Evolutionary conservation across 2,113 vertebrate species (phyloP).

Genomic region (Thamnaconus septentrionalis): DNA sequence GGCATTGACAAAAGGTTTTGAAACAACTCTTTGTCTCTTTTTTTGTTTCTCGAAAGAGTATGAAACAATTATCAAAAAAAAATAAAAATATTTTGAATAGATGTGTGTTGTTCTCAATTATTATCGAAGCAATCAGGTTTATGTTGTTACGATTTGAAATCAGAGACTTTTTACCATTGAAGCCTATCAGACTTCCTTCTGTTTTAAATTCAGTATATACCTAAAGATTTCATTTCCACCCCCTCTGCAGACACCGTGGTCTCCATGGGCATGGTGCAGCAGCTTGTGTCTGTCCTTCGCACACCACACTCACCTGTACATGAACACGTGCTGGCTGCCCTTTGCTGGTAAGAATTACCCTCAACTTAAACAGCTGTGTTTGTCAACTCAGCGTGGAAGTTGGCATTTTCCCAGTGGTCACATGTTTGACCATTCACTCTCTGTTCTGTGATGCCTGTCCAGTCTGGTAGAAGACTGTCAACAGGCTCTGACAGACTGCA

Average conservation of each 20-base stretch:
- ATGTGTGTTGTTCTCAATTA: too few relatives aligned
- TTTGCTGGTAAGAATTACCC: slow-evolving; percentile 81
- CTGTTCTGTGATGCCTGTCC: neutral
- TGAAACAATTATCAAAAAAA: too few relatives aligned
- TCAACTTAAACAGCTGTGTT: neutral
- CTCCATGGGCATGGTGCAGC: slow-evolving; percentile 92
- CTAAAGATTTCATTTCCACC: neutral
- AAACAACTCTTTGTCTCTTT: too few relatives aligned
- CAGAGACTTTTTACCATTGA: too few relatives aligned
- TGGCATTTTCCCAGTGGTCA: neutral
- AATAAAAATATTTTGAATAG: too few relatives aligned
- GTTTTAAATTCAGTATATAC: neutral
- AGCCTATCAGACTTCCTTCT: neutral
- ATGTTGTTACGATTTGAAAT: too few relatives aligned
- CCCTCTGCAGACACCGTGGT: slow-evolving; percentile 77
- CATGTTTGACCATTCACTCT: neutral
- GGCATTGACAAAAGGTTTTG: too few relatives aligned
- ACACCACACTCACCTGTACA: slow-evolving; percentile 74
- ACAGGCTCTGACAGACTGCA: slow-evolving; percentile 81
- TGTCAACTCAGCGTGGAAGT: neutral
- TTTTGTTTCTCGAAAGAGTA: too few relatives aligned
- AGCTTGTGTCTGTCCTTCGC: slow-evolving; percentile 80
- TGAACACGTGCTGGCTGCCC: slow-evolving; percentile 81
- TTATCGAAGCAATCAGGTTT: neutral
- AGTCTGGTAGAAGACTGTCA: slow-evolving; percentile 86